Evolutionary conservation across 2,797 vertebrate species (phyloP).

Genomic region (Smutsia temminckii): DNA sequence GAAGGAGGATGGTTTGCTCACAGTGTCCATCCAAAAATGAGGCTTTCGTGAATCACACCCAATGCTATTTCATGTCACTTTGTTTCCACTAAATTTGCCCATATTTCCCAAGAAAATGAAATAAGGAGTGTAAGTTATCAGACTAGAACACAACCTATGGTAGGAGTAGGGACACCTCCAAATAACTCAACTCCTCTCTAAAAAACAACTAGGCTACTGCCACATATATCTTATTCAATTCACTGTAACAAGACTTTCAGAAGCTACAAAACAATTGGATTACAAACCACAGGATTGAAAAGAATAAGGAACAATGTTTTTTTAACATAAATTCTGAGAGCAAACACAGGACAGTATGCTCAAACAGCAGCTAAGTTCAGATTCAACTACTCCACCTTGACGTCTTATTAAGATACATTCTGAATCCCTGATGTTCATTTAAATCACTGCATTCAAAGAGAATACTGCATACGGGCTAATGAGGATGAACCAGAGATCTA

Average conservation of each 20-base stretch:
- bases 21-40: neutral
- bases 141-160: neutral
- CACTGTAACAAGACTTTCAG: slow-evolving; percentile 30
- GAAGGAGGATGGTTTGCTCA: neutral
- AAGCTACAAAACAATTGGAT: slow-evolving; percentile 51
- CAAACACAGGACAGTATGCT: slow-evolving; percentile 36
- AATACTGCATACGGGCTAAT: neutral
- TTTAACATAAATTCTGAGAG: slow-evolving; percentile 55
- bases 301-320: slow-evolving; percentile 6
- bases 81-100: neutral
- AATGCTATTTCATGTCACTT: neutral
- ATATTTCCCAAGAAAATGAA: slow-evolving; percentile 21
- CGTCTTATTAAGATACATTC: slow-evolving; percentile 17
- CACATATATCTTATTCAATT: neutral
- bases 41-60: neutral
- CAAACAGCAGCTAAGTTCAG: slow-evolving; percentile 31
- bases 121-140: neutral
- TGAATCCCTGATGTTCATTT: slow-evolving; percentile 18
- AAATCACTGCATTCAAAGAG: slow-evolving; percentile 36
- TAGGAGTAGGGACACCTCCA: neutral
- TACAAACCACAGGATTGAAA: slow-evolving; percentile 32
- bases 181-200: slow-evolving; percentile 40
- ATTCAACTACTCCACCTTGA: slow-evolving; percentile 37
- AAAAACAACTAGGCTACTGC: neutral
- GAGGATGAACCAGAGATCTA: neutral